A percentile compares a stretch with the other conserved stretches of the same genome.
Conservation (phyloP, 1,140 invertebrate species). For the Prorops nasuta region DNA sequence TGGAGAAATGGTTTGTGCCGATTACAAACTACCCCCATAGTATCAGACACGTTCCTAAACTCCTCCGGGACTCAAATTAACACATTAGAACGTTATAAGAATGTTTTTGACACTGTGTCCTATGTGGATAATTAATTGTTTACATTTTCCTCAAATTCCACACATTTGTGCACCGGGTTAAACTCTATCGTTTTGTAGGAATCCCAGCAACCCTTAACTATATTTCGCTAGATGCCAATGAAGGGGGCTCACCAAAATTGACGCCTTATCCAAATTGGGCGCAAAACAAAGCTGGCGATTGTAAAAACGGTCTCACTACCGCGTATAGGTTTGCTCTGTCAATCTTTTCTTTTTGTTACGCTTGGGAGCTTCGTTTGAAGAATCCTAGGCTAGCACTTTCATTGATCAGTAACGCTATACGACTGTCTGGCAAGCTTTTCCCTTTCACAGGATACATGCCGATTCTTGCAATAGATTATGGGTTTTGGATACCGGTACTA, state of each 20-base stretch:
- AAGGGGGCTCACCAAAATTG: conserved; percentile 67
- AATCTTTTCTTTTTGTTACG: neutral
- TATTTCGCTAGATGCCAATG: conserved; percentile 64
- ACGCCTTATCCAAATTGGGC: conserved; percentile 75
- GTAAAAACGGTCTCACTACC: conserved; percentile 70
- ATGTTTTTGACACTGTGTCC: too few relatives aligned
- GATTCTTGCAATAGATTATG: conserved; percentile 76
- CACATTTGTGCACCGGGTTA: too few relatives aligned
- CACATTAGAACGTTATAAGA: too few relatives aligned
- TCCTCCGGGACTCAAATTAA: too few relatives aligned
- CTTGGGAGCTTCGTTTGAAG: neutral
- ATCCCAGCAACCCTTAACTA: conserved; percentile 80
- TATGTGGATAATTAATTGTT: neutral
- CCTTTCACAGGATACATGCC: conserved; percentile 57
- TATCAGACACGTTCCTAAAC: too few relatives aligned
- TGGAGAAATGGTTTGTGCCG: conserved; percentile 66
- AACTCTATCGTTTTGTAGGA: conserved; percentile 54
- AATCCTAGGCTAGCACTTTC: conserved; percentile 3
- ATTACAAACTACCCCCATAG: too few relatives aligned
- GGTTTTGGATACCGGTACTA: conserved; percentile 79
- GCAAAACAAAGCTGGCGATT: conserved; percentile 72
- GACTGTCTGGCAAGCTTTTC: neutral
- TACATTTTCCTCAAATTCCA: too few relatives aligned
- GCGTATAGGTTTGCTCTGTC: conserved; percentile 70
- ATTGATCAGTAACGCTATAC: too few relatives aligned